Evolutionary conservation across 1,140 invertebrate species (phyloP).

Genomic region (Diploscapter pachys): DNA sequence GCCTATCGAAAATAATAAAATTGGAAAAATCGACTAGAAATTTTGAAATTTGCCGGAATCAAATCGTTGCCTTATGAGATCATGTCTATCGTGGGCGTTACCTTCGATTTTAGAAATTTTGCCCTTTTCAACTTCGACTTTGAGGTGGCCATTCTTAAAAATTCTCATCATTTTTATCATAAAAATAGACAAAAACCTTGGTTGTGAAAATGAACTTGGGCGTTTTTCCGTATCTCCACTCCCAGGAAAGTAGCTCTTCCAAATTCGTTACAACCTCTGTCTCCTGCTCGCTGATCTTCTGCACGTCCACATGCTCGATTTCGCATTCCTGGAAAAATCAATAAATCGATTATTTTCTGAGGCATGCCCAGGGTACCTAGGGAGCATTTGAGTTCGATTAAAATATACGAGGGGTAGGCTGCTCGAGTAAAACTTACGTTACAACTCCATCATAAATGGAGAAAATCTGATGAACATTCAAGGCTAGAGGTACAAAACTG

Average conservation of each 20-base stretch:
- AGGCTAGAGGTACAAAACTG: not conserved
- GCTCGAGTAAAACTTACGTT: not conserved
- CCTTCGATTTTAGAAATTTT: too few relatives aligned
- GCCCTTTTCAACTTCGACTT: too few relatives aligned
- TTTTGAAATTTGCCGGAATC: too few relatives aligned
- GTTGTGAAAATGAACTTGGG: conserved; percentile 39
- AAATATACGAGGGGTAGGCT: not conserved
- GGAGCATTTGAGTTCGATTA: not conserved
- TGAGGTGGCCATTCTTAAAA: too few relatives aligned
- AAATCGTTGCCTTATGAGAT: too few relatives aligned
- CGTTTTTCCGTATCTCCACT: conserved; percentile 51
- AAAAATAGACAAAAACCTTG: too few relatives aligned
- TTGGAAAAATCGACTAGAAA: too few relatives aligned
- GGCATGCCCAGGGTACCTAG: not conserved
- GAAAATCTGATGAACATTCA: not conserved
- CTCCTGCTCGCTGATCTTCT: conserved; percentile 11
- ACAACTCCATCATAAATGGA: not conserved
- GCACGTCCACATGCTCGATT: conserved; percentile 19
- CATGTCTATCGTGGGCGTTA: too few relatives aligned
- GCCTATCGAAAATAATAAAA: too few relatives aligned
- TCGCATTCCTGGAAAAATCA: conserved; percentile 5
- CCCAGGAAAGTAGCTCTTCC: conserved; percentile 38
- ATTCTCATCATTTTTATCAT: too few relatives aligned
- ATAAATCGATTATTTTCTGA: not conserved
- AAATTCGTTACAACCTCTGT: conserved; percentile 32